Conservation (phyloP, 1,140 invertebrate species). For the Sycophila sp. region DNA sequence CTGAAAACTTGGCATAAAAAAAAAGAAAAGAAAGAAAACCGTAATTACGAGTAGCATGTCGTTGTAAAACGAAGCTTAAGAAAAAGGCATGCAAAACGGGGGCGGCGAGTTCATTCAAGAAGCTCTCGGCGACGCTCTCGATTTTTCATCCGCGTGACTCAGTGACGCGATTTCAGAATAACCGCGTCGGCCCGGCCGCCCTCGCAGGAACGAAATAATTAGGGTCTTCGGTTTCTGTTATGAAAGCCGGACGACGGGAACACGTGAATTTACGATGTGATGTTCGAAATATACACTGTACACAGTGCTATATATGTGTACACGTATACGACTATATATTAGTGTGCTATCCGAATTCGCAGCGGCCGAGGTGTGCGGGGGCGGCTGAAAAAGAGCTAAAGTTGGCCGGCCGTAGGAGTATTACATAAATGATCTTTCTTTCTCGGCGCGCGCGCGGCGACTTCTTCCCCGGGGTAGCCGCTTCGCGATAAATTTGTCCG, state of each 20-base stretch:
- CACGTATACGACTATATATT: slow-evolving; percentile 36
- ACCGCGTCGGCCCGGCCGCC: not conserved
- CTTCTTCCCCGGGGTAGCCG: slow-evolving; percentile 41
- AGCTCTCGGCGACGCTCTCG: not conserved
- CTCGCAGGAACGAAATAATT: slow-evolving; percentile 26
- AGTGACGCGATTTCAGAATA: not conserved
- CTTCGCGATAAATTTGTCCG: slow-evolving; percentile 42
- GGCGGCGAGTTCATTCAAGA: not conserved
- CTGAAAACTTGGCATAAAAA: not conserved
- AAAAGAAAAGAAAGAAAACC: not conserved
- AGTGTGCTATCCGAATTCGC: too few relatives aligned
- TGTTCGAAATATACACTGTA: slow-evolving; percentile 46
- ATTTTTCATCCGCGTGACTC: slow-evolving; percentile 13
- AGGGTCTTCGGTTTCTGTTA: slow-evolving; percentile 49
- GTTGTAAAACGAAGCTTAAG: not conserved
- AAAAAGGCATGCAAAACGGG: slow-evolving; percentile 1
- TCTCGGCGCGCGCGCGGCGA: slow-evolving; percentile 33
- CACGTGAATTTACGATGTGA: slow-evolving; percentile 45
- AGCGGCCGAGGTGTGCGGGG: too few relatives aligned
- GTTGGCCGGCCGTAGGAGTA: slow-evolving; percentile 48
- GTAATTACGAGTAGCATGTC: not conserved
- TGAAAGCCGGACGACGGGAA: slow-evolving; percentile 39
- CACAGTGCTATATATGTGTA: too few relatives aligned
- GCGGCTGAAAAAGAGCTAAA: slow-evolving; percentile 50
- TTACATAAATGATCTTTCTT: slow-evolving; percentile 58